Evolutionary conservation across 2,113 vertebrate species (phyloP), one percentile per base, ranked within the genome.

Genomic region (Delphinus delphis): DNA sequence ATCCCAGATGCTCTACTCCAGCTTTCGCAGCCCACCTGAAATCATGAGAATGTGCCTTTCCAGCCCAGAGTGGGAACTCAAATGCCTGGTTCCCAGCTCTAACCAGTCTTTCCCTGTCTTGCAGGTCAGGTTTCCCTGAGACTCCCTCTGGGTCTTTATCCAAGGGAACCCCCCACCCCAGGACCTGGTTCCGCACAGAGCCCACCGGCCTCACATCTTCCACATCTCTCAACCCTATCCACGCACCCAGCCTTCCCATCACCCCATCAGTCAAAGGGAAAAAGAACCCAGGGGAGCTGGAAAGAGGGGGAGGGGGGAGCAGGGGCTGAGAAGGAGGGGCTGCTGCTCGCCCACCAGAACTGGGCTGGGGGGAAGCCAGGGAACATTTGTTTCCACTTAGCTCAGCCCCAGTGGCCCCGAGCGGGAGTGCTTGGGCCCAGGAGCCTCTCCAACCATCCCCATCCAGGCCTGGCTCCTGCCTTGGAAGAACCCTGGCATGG

Each of bases 381-480:
- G 83, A 92, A 96, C 95, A 88, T 68, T 96, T 85, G 93, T 94
- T 97, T 96, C 47, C 23, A 84, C 92, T 92, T 92, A 88, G 73
- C 80, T 95, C 31, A 68, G 79, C 41, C 70, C 80, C 53, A 82
- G 76, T 17, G 36, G 76, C 41, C 89, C 81, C 2, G 1, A 87
- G 15, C 53, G 77, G 93, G 89, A 90, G 83, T 36, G 80, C 28
- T n/a, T 93, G 87, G 53, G 31, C 86, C 92, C n/a, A 53, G 15
- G 90, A 84, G 65, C 74, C 53, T 85, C 90, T 90, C 70, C 28
- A 93, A 65, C 21, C 36, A 28, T 38, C 63, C 74, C 23, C 15
- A 26, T 31, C 83, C 68, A 82, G 73, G 38, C 83, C 82, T 62
- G 73, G 31, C 88, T 84, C 81, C 94, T 70, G 62, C 2, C 1